These are phyloP conservation scores for Ormyrus pomaceus DNA, from an alignment of 2,888 invertebrate species.

Conservation along the genomic window DNA sequence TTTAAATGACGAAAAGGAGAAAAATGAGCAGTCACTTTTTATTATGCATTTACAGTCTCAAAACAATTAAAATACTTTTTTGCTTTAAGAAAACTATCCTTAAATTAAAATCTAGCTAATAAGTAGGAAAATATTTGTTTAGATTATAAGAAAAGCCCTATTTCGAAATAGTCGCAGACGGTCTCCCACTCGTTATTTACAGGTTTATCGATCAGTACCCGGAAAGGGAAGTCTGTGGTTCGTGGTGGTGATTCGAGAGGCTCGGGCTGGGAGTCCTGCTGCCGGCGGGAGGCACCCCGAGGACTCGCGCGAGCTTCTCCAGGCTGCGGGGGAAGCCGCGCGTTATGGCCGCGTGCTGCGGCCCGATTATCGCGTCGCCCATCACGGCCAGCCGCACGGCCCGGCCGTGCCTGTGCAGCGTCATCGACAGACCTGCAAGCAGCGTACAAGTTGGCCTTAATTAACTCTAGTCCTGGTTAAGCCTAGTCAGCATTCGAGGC, in stretches of 20 bases:
- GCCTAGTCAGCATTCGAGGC: no score
- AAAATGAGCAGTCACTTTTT: no score
- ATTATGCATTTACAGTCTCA: not conserved
- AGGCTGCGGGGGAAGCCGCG: slow-evolving; percentile 68
- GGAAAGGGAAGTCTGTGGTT: no score
- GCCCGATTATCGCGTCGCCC: slow-evolving; percentile 84
- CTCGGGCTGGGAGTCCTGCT: slow-evolving; percentile 64
- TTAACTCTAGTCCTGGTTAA: no score
- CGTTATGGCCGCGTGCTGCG: slow-evolving; percentile 77
- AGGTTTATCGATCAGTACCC: no score
- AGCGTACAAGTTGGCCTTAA: no score
- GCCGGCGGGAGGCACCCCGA: slow-evolving; percentile 64
- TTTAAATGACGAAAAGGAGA: no score
- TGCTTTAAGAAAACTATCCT: not conserved
- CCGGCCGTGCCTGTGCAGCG: slow-evolving; percentile 83
- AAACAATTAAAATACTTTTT: no score
- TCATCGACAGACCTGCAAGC: slow-evolving; percentile 82
- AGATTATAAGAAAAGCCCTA: no score
- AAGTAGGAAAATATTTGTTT: no score
- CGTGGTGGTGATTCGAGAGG: not conserved
- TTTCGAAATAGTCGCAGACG: no score
- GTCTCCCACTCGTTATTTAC: no score
- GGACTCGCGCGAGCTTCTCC: slow-evolving; percentile 65
- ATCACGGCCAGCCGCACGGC: slow-evolving; percentile 83
- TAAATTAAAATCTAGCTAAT: not conserved